Evolutionary conservation across 2,113 vertebrate genomes (phyloP), one percentile per base, ranked within the genome.

Genomic region (Sclerurus mexicanus): DNA sequence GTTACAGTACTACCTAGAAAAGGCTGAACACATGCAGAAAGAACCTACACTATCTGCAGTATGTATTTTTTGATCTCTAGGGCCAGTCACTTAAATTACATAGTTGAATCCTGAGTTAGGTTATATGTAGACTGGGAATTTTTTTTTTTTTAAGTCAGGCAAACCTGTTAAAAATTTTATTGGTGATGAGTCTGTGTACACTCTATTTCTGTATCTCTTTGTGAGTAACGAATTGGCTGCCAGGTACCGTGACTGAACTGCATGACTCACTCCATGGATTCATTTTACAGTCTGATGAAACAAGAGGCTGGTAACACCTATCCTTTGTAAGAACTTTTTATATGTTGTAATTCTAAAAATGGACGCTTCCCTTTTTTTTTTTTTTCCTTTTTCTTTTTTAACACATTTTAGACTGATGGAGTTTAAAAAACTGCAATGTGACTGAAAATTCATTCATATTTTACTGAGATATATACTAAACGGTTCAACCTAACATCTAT

Each of bases 81-180:
- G 77, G 14, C 46, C 71, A 94, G n/a, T 91, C 40, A 64, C 91
- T 95, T 92, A 93, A 94, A 88, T 91, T 74, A 79, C 21, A 28
- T 56, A 79, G 77, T 17, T 89, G 80, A 94, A 93, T 91, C 27
- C 33, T 75, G n/a, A 84, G 19, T 63, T 78, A 80, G 66, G 68
- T 91, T 84, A 37, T 79, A 95, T 85, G 78, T 91, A 37, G 71
- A n/a, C 27, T 64, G 79, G 62, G 84, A 92, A 50, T 4, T 27
- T 63, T 81, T 92, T 96, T 93, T 47, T 6, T 96, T 93, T 52
- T 7, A 77, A 88, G 56, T 89, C 22, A 10, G 27, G 33, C 20
- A 58, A 92, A 89, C 56, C 52, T 88, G 88, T 90, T 96, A 90
- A 90, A 68, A 50, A 64, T 91, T 95, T 89, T 94, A 82, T 82